phyloP scores from a whole-genome alignment of 2,888 invertebrate species.

The Iphiclides podalirius region DNA sequence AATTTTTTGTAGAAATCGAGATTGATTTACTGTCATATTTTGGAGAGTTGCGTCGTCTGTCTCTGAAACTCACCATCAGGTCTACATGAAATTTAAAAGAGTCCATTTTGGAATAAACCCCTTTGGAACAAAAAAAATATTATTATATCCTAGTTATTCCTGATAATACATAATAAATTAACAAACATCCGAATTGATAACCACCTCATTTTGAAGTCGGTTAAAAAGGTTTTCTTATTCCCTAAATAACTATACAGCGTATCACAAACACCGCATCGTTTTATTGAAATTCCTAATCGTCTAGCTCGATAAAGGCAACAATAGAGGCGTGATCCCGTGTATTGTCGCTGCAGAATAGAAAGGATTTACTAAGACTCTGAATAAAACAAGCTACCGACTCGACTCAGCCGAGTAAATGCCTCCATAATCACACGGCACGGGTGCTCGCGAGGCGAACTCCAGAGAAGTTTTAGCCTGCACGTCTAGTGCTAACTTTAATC shows the following conservation, averaged over 20 bases:
- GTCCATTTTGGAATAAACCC: too few species aligned
- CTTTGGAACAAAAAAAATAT: too few species aligned
- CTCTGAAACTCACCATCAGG: too few species aligned
- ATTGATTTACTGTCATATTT: too few species aligned
- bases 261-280: slow-evolving; percentile 6
- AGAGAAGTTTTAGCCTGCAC: slow-evolving; percentile 37
- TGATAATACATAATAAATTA: too few species aligned
- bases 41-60: too few species aligned
- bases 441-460: slow-evolving; percentile 41
- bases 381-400: slow-evolving; percentile 63
- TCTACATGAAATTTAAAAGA: too few species aligned
- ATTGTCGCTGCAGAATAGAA: slow-evolving; percentile 67
- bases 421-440: slow-evolving; percentile 57
- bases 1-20: too few species aligned
- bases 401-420: slow-evolving; percentile 55
- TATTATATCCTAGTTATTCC: too few species aligned
- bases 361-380: slow-evolving; percentile 63
- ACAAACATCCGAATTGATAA: too few species aligned
- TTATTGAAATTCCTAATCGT: slow-evolving; percentile 66
- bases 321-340: slow-evolving; percentile 55
- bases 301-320: slow-evolving; percentile 63
- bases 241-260: not conserved
- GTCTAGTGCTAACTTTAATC: slow-evolving; percentile 23
- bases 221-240: not conserved
- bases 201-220: too few species aligned